phyloP scores from a whole-genome alignment of 2,797 vertebrate species.

The Oreortyx pictus region DNA sequence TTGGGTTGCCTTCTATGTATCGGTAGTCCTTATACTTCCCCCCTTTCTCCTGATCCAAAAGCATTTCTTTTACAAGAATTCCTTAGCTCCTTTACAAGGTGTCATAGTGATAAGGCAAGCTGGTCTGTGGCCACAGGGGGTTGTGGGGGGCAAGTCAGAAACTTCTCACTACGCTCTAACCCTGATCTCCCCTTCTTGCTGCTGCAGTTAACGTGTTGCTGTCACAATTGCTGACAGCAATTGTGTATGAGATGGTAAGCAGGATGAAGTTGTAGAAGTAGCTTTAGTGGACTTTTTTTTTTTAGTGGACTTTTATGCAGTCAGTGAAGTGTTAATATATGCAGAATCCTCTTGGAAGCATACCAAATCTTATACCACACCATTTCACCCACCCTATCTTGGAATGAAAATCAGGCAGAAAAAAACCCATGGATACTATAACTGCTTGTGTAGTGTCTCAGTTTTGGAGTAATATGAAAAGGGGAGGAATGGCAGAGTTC shows the following conservation, averaged over 20 bases:
- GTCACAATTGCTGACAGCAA: rapidly evolving
- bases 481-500: background rate
- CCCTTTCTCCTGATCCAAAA: background rate
- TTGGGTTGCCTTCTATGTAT: background rate
- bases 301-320: background rate
- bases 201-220: rapidly evolving
- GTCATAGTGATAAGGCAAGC: background rate
- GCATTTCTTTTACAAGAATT: background rate
- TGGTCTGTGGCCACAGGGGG: background rate
- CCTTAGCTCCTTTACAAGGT: background rate
- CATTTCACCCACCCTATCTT: background rate
- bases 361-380: constrained; percentile 14
- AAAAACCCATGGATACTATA: background rate
- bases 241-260: rapidly evolving
- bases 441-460: background rate
- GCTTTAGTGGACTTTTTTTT: background rate
- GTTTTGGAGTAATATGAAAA: background rate
- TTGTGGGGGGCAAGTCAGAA: background rate
- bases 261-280: background rate
- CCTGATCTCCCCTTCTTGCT: background rate
- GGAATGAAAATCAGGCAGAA: constrained; percentile 32
- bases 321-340: constrained; percentile 24
- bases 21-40: background rate
- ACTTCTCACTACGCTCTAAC: background rate
- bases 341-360: background rate